These are phyloP conservation scores for Epistrophe eligans DNA, from an alignment of 2,888 invertebrate species.

Conservation along the genomic window DNA sequence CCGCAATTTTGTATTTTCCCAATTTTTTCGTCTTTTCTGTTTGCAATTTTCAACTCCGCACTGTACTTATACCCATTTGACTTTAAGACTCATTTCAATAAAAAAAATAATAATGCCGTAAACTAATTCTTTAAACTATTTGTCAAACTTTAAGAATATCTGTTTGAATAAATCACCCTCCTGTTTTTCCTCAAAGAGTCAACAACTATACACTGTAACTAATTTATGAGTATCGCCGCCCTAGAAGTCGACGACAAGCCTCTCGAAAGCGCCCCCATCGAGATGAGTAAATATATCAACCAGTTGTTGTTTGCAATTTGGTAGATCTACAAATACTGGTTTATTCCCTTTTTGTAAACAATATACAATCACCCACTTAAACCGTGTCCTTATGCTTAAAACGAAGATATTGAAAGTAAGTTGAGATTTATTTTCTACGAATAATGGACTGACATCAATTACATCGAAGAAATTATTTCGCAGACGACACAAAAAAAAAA, in stretches of 20 bases:
- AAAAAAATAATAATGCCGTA: neutral
- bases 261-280: neutral
- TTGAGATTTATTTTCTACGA: slow-evolving; percentile 23
- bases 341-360: neutral
- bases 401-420: slow-evolving; percentile 30
- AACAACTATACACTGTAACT: no score
- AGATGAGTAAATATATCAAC: slow-evolving; percentile 15
- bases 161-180: neutral
- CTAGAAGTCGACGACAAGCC: neutral
- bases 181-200: neutral
- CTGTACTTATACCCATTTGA: no score
- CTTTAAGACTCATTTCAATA: neutral
- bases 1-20: no score
- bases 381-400: neutral
- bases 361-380: neutral
- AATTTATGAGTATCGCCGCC: slow-evolving; percentile 4
- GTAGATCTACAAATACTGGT: neutral
- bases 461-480: slow-evolving; percentile 7
- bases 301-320: neutral
- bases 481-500: neutral
- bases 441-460: slow-evolving; percentile 37
- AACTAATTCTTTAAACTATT: neutral
- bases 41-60: no score
- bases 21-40: no score
- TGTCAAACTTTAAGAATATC: neutral